phyloP scores from a whole-genome alignment of 2,797 vertebrate genomes.

The Danio jaintianensis region DNA sequence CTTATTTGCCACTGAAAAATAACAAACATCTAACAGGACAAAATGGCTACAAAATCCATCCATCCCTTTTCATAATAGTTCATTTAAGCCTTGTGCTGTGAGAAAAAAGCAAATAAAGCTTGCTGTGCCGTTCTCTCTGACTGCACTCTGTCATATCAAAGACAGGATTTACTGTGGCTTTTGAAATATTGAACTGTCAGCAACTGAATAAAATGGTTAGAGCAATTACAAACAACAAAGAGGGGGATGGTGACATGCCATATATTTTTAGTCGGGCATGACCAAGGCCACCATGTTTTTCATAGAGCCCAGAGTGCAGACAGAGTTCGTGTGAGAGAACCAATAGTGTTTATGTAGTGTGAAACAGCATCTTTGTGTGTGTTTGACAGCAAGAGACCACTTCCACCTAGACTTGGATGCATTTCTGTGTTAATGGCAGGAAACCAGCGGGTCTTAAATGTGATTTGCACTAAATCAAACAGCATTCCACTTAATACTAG shows the following conservation, averaged over 20 bases:
- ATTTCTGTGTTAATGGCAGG: slow-evolving; percentile 58
- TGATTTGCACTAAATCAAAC: slow-evolving; percentile 53
- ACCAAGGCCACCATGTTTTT: slow-evolving; percentile 57
- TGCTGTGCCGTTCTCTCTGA: slow-evolving; percentile 13
- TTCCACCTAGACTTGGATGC: slow-evolving; percentile 56
- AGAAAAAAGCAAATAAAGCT: slow-evolving; percentile 29
- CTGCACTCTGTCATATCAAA: slow-evolving; percentile 11
- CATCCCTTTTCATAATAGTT: slow-evolving; percentile 31
- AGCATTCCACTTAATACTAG: slow-evolving; percentile 56
- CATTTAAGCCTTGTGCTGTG: slow-evolving; percentile 3
- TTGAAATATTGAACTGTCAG: slow-evolving; percentile 40
- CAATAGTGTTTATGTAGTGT: slow-evolving; percentile 36
- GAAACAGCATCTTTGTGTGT: slow-evolving; percentile 41
- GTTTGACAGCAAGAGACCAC: slow-evolving; percentile 71
- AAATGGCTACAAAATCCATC: slow-evolving; percentile 11
- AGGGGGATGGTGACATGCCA: slow-evolving; percentile 42
- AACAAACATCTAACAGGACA: slow-evolving; percentile 5
- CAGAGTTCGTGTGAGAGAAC: slow-evolving; percentile 25
- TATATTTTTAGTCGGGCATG: slow-evolving; percentile 49
- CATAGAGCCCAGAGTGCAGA: slow-evolving; percentile 19
- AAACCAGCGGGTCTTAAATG: slow-evolving; percentile 66
- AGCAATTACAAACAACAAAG: slow-evolving; percentile 50
- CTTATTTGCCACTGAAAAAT: slow-evolving; percentile 8
- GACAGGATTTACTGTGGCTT: not conserved
- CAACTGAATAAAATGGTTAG: slow-evolving; percentile 29